phyloP scores from a whole-genome alignment of 2,888 invertebrate species.

The Unio delphinus region DNA sequence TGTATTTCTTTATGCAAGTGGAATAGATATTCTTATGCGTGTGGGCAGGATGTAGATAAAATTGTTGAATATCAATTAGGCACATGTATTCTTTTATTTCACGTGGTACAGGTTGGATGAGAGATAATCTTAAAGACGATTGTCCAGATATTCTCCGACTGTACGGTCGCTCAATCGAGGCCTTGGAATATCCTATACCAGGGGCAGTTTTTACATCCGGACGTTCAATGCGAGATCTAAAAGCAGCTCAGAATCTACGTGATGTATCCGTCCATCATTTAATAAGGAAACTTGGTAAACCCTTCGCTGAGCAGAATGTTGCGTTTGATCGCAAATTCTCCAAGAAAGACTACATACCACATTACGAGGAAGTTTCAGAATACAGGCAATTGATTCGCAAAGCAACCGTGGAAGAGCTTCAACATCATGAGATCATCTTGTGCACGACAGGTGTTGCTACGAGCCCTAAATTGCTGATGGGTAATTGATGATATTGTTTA shows the following conservation, averaged over 20 bases:
- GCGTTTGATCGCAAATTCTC: slow-evolving; percentile 24
- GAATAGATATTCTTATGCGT: too few species aligned
- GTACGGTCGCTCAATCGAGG: slow-evolving; percentile 44
- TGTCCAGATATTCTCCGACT: slow-evolving; percentile 48
- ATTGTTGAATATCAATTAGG: too few species aligned
- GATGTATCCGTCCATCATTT: slow-evolving; percentile 45
- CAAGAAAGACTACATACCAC: slow-evolving; percentile 11
- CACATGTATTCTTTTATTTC: background rate
- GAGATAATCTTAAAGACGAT: slow-evolving; percentile 19
- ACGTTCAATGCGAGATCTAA: slow-evolving; percentile 6
- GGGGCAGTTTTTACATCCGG: slow-evolving; percentile 15
- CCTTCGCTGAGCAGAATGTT: slow-evolving; percentile 15
- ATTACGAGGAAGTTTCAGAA: slow-evolving; percentile 16
- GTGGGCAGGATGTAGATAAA: too few species aligned
- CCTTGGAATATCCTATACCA: slow-evolving; percentile 47
- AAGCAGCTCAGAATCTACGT: slow-evolving; percentile 20
- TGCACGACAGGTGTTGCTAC: slow-evolving; percentile 48
- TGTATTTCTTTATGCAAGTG: too few species aligned
- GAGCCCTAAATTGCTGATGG: slow-evolving; percentile 14
- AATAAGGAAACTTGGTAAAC: slow-evolving; percentile 34
- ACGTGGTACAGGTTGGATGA: slow-evolving; percentile 8
- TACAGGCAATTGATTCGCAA: slow-evolving; percentile 20
- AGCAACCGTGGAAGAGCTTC: slow-evolving; percentile 38
- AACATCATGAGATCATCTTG: slow-evolving; percentile 45
- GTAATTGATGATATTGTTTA: background rate